Conservation (phyloP, 2,797 vertebrate species). For the Artibeus lituratus region DNA sequence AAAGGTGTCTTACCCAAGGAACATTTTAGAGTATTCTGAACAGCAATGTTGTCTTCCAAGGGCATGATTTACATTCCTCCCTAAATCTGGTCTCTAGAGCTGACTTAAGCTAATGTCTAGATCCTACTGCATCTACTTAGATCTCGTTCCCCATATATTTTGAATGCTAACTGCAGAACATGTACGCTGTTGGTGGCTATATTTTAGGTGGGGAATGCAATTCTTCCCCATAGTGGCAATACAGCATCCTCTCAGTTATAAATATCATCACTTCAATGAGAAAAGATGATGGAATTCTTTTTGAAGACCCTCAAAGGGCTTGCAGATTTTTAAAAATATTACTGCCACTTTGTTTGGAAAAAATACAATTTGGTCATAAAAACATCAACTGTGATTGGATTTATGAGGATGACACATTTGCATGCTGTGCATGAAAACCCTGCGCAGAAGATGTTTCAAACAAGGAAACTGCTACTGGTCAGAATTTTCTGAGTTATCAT, state of each 20-base stretch:
- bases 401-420: constrained; percentile 76
- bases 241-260: constrained; percentile 73
- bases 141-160: constrained; percentile 74
- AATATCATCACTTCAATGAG: constrained; percentile 79
- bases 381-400: constrained; percentile 75
- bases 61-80: constrained; percentile 65
- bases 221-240: constrained; percentile 75
- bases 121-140: constrained; percentile 76
- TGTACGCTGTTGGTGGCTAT: constrained; percentile 73
- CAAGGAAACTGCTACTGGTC: constrained; percentile 44
- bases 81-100: constrained; percentile 78
- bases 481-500: constrained; percentile 25
- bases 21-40: constrained; percentile 65
- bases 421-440: constrained; percentile 69
- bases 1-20: constrained; percentile 41
- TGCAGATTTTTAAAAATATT: constrained; percentile 81
- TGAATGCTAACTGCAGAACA: constrained; percentile 78
- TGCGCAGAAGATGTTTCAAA: constrained; percentile 55
- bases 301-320: constrained; percentile 80
- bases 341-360: constrained; percentile 78
- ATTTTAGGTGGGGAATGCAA: constrained; percentile 75
- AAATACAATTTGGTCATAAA: constrained; percentile 78
- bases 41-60: constrained; percentile 54
- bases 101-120: constrained; percentile 79
- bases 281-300: constrained; percentile 80